Base-by-base conservation (phyloP, 53 echinoderm and acorn worm genomes). In the Henricia sp. region DNA sequence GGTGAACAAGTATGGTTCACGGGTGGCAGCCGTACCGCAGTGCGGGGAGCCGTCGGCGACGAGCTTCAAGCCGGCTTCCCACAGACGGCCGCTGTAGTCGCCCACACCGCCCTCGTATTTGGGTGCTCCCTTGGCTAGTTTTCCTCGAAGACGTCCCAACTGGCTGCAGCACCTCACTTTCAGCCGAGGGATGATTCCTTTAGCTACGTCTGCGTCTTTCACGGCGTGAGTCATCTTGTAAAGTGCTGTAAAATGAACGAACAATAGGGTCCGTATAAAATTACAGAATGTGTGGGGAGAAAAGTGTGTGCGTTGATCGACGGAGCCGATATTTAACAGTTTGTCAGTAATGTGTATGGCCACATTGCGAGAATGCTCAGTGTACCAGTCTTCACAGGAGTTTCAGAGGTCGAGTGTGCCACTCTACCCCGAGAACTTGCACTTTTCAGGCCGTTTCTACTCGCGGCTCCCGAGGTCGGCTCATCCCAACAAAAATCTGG, bases 221-320 rank as follows among this genome's bases (percentile, higher is more conserved):
- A 62, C 65, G 3, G 88, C 83, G 50, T 88, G 88, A 27, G 64
- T 83, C 72, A 88, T 51, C 34, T 52, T 83, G 66, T 88, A 88
- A 4, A 88, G 88, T 41, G 50, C 88, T 88, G 14, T 11, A 1
- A 6, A 21, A 20, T 8, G 36, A 52, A 11, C 0, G n/a, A 28
- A 58, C 25, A 27, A 2, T n/a, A n/a, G n/a, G n/a, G n/a, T 58
- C 20, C 25, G 21, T 25, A 54, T 55, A 21, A n/a, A n/a, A n/a
- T n/a, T n/a, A n/a, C n/a, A n/a, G n/a, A n/a, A n/a, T n/a, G n/a
- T n/a, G n/a, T n/a, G n/a, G n/a, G n/a, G n/a, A n/a, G n/a, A n/a
- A n/a, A n/a, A n/a, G n/a, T n/a, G n/a, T n/a, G n/a, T n/a, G n/a
- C n/a, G n/a, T n/a, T n/a, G n/a, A n/a, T n/a, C n/a, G n/a, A n/a